These are phyloP conservation scores for Tetramorium bicarinatum DNA, from an alignment of 2,888 invertebrate genomes.

Conservation along the genomic window DNA sequence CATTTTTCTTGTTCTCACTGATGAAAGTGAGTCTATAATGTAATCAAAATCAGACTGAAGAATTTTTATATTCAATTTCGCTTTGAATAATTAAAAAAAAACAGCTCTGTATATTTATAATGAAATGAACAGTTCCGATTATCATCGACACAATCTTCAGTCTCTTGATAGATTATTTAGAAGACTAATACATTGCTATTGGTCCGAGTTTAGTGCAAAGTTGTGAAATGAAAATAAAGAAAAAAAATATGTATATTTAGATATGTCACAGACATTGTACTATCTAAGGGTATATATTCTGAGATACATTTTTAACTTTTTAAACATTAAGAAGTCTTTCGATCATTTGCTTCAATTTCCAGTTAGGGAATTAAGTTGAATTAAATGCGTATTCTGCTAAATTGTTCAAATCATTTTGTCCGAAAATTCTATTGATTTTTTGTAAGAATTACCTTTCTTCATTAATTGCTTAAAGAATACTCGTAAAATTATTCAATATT, in stretches of 20 bases:
- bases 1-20: not conserved
- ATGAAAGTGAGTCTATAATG: not conserved
- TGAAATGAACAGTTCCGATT: not conserved
- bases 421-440: not conserved
- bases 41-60: not conserved
- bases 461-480: not conserved
- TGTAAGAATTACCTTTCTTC: not conserved
- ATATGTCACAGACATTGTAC: not conserved
- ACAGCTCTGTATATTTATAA: not conserved
- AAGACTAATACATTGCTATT: not conserved
- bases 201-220: not conserved
- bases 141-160: not conserved
- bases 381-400: not conserved
- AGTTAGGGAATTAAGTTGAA: not conserved
- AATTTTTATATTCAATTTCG: not conserved
- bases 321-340: not conserved
- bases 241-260: not conserved
- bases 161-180: not conserved
- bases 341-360: not conserved
- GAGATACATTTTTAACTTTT: not conserved
- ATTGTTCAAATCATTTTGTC: not conserved
- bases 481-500: not conserved
- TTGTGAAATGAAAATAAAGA: not conserved
- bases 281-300: not conserved
- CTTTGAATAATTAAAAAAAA: not conserved